These are phyloP conservation scores for Camptogramma bilineatum DNA, from an alignment of 2,888 invertebrate genomes.

Conservation along the genomic window DNA sequence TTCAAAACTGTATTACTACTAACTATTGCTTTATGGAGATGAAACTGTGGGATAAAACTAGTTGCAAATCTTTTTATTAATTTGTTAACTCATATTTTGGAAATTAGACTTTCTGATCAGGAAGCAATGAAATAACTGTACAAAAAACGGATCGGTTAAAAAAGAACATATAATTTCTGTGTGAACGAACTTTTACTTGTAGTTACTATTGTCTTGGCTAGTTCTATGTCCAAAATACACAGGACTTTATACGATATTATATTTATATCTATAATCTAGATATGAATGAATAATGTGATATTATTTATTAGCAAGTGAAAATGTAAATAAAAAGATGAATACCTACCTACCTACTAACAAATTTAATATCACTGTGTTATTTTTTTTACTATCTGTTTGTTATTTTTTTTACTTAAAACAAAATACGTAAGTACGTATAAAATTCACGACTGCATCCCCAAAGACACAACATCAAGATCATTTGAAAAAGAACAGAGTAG, in stretches of 20 bases:
- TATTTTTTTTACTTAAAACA: too few relatives aligned
- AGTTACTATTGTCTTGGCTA: neutral
- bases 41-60: too few relatives aligned
- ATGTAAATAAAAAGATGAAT: slow-evolving; percentile 8
- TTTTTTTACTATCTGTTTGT: neutral
- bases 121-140: too few relatives aligned
- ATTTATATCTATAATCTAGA: neutral
- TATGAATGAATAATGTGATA: neutral
- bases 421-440: too few relatives aligned
- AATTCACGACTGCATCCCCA: too few relatives aligned
- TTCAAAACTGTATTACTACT: too few relatives aligned
- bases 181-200: neutral
- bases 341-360: slow-evolving; percentile 1
- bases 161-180: neutral
- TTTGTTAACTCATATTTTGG: too few relatives aligned
- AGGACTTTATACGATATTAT: neutral
- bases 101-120: too few relatives aligned
- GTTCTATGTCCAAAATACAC: neutral
- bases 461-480: too few relatives aligned
- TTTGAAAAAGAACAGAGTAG: too few relatives aligned
- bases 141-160: neutral
- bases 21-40: too few relatives aligned
- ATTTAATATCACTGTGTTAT: neutral
- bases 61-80: too few relatives aligned
- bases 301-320: slow-evolving; percentile 20